A percentile compares a stretch with the other conserved stretches of the same genome.
phyloP scores from a whole-genome alignment of 2,113 vertebrate genomes.

The Fulica atra region DNA sequence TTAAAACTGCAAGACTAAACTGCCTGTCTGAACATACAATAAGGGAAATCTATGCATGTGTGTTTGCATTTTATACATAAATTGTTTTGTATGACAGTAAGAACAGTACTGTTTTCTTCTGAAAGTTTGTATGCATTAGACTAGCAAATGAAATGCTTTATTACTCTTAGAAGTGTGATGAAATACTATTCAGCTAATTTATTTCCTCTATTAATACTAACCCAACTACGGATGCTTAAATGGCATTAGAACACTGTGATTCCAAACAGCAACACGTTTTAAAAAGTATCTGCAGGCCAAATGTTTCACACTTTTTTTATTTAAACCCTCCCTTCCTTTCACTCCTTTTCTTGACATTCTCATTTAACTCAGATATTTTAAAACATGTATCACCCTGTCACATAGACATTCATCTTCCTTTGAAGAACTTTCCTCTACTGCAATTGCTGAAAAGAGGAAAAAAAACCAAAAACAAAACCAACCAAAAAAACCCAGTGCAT shows the following conservation, averaged over 20 bases:
- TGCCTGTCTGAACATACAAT: background rate
- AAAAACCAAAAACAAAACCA: no score
- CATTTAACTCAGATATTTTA: background rate
- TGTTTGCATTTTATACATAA: background rate
- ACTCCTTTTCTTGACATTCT: background rate
- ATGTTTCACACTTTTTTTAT: background rate
- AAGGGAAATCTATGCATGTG: background rate
- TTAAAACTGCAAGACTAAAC: background rate
- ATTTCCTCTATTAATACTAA: background rate
- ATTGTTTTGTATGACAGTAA: background rate
- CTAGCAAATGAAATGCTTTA: background rate
- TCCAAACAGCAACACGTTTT: background rate
- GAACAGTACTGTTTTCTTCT: background rate
- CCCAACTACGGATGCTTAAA: background rate
- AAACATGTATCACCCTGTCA: background rate
- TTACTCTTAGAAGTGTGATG: background rate
- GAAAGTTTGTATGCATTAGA: background rate
- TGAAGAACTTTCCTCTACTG: background rate
- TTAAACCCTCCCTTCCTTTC: background rate
- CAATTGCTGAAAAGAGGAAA: background rate
- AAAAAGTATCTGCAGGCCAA: background rate
- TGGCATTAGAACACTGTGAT: background rate
- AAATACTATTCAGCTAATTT: background rate
- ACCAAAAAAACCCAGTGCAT: background rate
- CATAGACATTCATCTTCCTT: background rate